These are phyloP conservation scores for Pseudorectes ferrugineus DNA, from an alignment of 2,113 vertebrate species.

Conservation along the genomic window DNA sequence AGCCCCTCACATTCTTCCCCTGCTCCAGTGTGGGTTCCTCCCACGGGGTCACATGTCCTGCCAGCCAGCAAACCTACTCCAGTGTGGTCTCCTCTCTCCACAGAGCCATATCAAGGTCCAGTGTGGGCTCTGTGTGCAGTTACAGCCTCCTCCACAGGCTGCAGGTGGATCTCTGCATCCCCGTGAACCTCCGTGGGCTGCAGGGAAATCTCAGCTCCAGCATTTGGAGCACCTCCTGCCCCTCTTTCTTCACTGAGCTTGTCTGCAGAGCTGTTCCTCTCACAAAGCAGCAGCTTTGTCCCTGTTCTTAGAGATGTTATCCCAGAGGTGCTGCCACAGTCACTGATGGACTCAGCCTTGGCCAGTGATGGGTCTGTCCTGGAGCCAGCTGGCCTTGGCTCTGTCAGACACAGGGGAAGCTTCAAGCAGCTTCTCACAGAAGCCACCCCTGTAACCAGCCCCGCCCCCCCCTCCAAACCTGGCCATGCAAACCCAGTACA, in stretches of 20 bases:
- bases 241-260: background rate
- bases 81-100: background rate
- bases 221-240: background rate
- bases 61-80: background rate
- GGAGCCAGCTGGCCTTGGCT: background rate
- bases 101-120: too few relatives aligned
- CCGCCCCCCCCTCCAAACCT: background rate
- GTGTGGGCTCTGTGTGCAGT: background rate
- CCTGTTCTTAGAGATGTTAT: background rate
- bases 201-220: background rate
- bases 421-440: background rate
- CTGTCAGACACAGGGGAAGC: background rate
- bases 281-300: background rate
- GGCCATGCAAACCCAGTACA: too few relatives aligned
- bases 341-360: background rate
- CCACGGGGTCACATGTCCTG: accelerated
- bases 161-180: background rate
- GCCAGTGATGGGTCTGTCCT: background rate
- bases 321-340: background rate
- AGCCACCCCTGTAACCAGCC: background rate
- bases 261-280: background rate
- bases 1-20: background rate
- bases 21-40: accelerated
- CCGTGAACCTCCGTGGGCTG: background rate
- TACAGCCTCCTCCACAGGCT: background rate